These are phyloP conservation scores for Alloplasta piceator DNA, from an alignment of 2,888 invertebrate genomes.

Conservation along the genomic window DNA sequence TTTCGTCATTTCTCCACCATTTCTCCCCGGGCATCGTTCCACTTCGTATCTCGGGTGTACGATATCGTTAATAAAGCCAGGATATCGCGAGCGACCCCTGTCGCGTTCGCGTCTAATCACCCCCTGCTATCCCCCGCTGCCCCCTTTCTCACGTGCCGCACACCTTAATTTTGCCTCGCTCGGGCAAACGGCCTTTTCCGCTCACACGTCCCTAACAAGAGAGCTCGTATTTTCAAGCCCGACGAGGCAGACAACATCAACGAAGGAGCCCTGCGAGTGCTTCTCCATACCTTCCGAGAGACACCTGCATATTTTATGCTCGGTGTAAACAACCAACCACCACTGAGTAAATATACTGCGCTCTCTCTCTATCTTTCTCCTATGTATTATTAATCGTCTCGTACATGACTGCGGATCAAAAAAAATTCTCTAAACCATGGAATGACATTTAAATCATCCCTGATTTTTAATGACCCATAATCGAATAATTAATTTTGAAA, in stretches of 20 bases:
- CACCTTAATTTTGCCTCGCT: slow-evolving; percentile 63
- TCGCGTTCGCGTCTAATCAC: slow-evolving; percentile 80
- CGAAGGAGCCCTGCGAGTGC: slow-evolving; percentile 43
- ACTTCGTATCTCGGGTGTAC: slow-evolving; percentile 48
- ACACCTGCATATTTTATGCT: slow-evolving; percentile 82
- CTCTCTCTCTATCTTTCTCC: slow-evolving; percentile 67
- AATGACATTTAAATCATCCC: too few species aligned
- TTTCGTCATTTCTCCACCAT: slow-evolving; percentile 3
- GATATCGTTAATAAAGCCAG: slow-evolving; percentile 82
- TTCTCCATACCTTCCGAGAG: slow-evolving; percentile 70
- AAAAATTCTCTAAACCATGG: slow-evolving; percentile 34
- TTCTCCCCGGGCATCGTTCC: slow-evolving; percentile 36
- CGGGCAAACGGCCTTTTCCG: slow-evolving; percentile 66
- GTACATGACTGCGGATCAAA: slow-evolving; percentile 74
- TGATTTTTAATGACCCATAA: too few species aligned
- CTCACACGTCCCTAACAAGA: slow-evolving; percentile 48
- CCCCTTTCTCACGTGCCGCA: slow-evolving; percentile 64
- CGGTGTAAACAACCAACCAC: slow-evolving; percentile 78
- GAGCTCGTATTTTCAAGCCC: slow-evolving; percentile 63
- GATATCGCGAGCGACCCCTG: slow-evolving; percentile 74
- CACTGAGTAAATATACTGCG: slow-evolving; percentile 76
- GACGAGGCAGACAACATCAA: slow-evolving; percentile 49
- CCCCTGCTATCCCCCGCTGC: slow-evolving; percentile 15
- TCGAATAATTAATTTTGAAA: too few species aligned
- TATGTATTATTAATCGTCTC: slow-evolving; percentile 79